Base-by-base conservation (phyloP, 2,888 invertebrate species). In the Eilema caniola region DNA sequence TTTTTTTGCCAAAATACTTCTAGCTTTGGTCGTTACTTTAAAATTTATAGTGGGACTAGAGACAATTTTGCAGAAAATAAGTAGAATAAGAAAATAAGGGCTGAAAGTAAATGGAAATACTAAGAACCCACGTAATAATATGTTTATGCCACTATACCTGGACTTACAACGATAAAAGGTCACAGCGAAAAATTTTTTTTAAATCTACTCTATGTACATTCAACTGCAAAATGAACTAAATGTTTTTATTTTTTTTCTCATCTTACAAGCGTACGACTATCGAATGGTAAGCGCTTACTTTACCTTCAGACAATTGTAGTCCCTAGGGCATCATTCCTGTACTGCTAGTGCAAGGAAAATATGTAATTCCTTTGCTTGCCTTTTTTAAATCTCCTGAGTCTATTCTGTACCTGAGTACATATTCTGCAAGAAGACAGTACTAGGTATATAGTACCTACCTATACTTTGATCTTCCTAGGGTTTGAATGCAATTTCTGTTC, bases 1-100 rank as follows among this genome's bases (percentile, higher is more conserved):
- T 66, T 31, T 59, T 79, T 73, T 67, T 28, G 16, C 71, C 68
- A 70, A 76, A 76, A 72, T 71, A 78, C 70, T 66, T 59, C 47
- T 61, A 62, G 47, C 62, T 65, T 69, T 63, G 25, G 65, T 62
- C 63, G 37, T 33, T n/a, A 31, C 14, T 53, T 64, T 56, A 33
- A 47, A 59, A 16, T 10, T 25, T 57, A 11, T 53, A 53, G n/a
- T n/a, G 10, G 53, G 7, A 53, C 10, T 53, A 7, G 57, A 57
- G 57, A 10, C 56, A 1, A 23, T 57, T 47, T 53, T 53, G 20
- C n/a, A 53, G 53, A 53, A 20, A 53, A 53, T 53, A 53, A n/a
- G 5, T 8, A n/a, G 3, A n/a, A 53, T 20, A 20, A 47, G 4
- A 7, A 20, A 1, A 20, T 47, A 14, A 20, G n/a, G 53, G 20